Evolutionary conservation across 1,140 invertebrate genomes (phyloP), one percentile per base, ranked within the genome.

Genomic region (Pentalonia nigronervosa): DNA sequence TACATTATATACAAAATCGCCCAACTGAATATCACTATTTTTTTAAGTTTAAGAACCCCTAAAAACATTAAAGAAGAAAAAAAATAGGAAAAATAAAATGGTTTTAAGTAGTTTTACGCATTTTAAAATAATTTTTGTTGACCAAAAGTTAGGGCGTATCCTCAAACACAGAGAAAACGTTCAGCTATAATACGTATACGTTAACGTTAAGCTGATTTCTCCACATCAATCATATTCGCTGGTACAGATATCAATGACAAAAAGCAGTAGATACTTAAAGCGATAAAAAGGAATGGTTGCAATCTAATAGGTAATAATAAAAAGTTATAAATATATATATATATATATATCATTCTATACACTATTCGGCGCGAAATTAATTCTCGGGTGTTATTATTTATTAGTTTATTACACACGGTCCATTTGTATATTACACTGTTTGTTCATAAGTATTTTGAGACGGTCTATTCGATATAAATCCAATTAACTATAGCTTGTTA

Each of bases 401-500:
- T 41, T 41, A 41, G 41, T 41, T 41, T 41, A 41, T 3, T 67
- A n/a, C 60, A n/a, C 60, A 76, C 30, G 60, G 30, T 4, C 14
- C 4, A 14, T 76, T 76, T 76, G 60, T 76, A n/a, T n/a, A 76
- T n/a, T 14, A n/a, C 4, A 67, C 60, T n/a, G 14, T n/a, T 11
- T 67, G 4, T n/a, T 6, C 30, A 23, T 84, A 84, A 36, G 25
- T 67, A 23, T 90, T 90, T 67, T 30, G 53, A 90, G 36, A 25
- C n/a, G 23, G 53, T 67, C 89, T 56, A 21, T 90, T 90, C 89
- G 36, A 60, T 60, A 90, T 90, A 90, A 90, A 90, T 90, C 88
- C 88, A 90, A 90, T 90, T 90, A 90, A 90, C 36, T 45, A 30
- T 47, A 67, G 56, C 60, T 41, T 36, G 88, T 89, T 89, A 89